Evolutionary conservation across 2,888 invertebrate species (phyloP).

Genomic region (Leptopterna dolabrata): DNA sequence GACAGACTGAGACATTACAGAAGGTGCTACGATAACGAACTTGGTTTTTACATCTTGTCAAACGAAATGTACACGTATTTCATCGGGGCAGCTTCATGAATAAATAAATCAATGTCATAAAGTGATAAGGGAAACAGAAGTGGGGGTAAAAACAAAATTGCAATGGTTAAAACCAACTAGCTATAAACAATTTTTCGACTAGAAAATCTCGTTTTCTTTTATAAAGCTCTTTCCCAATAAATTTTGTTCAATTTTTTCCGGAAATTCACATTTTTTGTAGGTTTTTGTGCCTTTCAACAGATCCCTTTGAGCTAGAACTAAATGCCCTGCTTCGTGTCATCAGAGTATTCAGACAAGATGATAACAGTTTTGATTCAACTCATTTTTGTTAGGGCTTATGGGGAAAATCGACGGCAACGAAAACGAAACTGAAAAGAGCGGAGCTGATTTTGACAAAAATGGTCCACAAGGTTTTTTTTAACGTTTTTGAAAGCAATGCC

Average conservation of each 20-base stretch:
- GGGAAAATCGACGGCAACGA: background rate
- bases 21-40: too few relatives aligned
- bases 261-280: background rate
- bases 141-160: background rate
- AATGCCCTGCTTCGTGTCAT: background rate
- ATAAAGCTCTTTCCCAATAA: slow-evolving; percentile 34
- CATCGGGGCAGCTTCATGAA: background rate
- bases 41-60: background rate
- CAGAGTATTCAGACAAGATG: background rate
- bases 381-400: background rate
- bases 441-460: background rate
- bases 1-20: too few relatives aligned
- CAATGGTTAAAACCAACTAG: slow-evolving; percentile 14
- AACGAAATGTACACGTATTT: background rate
- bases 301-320: too few relatives aligned
- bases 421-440: background rate
- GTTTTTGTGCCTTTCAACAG: too few relatives aligned
- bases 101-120: background rate
- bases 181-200: slow-evolving; percentile 38
- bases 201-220: slow-evolving; percentile 37
- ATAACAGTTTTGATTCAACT: background rate
- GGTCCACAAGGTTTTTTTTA: slow-evolving; percentile 28
- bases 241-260: background rate
- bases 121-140: background rate
- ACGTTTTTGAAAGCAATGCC: slow-evolving; percentile 18